phyloP scores from a whole-genome alignment of 2,888 invertebrate genomes.

The Synanthedon vespiformis region DNA sequence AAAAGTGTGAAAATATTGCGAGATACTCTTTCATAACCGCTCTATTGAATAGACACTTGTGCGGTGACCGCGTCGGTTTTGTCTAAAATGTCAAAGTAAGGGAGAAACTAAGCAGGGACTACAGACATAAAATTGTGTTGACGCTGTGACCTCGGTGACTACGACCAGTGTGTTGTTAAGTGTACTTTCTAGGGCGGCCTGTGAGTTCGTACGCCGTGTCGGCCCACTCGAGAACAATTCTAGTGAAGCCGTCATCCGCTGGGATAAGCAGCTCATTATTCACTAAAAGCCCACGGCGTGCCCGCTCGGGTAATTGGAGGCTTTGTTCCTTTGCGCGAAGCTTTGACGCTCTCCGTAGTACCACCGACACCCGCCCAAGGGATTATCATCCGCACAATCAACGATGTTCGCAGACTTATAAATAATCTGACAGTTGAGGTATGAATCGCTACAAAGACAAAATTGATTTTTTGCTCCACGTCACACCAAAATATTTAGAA shows the following conservation, averaged over 20 bases:
- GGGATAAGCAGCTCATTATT: slow-evolving; percentile 68
- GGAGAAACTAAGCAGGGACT: slow-evolving; percentile 25
- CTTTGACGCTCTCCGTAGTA: slow-evolving; percentile 52
- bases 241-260: slow-evolving; percentile 54
- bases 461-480: background rate
- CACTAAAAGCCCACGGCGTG: slow-evolving; percentile 68
- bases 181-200: slow-evolving; percentile 1
- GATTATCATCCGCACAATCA: slow-evolving; percentile 63
- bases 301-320: slow-evolving; percentile 64
- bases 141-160: slow-evolving; percentile 38
- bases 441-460: slow-evolving; percentile 32
- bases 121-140: slow-evolving; percentile 45
- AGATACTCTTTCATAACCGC: background rate
- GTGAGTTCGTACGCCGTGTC: slow-evolving; percentile 14
- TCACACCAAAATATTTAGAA: no score
- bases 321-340: slow-evolving; percentile 62
- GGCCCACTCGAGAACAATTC: slow-evolving; percentile 55
- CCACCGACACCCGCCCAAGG: slow-evolving; percentile 26
- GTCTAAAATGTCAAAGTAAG: slow-evolving; percentile 59
- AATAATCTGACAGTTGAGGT: slow-evolving; percentile 54
- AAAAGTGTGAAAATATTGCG: no score
- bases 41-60: slow-evolving; percentile 38
- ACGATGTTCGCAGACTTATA: slow-evolving; percentile 45
- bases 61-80: slow-evolving; percentile 47
- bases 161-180: slow-evolving; percentile 3